Conservation (phyloP, 2,797 vertebrate genomes). For the Erethizon dorsatum region DNA sequence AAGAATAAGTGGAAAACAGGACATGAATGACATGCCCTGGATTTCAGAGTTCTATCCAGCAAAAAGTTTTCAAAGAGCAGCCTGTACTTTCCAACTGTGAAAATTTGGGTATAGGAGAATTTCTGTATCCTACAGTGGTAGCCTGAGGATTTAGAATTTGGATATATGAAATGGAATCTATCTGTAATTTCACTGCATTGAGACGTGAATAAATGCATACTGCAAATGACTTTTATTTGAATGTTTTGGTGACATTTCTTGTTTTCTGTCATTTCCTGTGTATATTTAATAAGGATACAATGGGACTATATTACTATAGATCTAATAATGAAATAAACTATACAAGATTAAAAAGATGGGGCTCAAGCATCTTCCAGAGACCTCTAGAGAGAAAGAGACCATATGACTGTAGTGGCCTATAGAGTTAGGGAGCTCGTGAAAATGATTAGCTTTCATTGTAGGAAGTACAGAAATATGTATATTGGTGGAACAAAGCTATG, state of each 20-base stretch:
- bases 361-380: background rate
- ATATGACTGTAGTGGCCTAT: background rate
- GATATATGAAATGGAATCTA: background rate
- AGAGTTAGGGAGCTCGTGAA: background rate
- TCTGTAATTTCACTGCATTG: background rate
- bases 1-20: background rate
- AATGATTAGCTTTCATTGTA: constrained; percentile 5
- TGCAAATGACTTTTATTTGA: background rate
- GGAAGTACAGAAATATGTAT: constrained; percentile 1
- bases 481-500: background rate
- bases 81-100: background rate
- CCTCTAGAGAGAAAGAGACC: background rate
- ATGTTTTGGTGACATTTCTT: background rate
- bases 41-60: background rate
- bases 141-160: background rate
- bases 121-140: background rate
- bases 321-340: constrained; percentile 24
- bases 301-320: background rate
- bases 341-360: background rate
- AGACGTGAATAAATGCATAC: background rate
- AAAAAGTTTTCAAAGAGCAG: background rate
- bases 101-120: background rate
- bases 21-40: background rate
- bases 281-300: constrained; percentile 31
- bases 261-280: background rate